Evolutionary conservation across 2,113 vertebrate genomes (phyloP), one percentile per base, ranked within the genome.

Genomic region (Sinocyclocheilus grahami): DNA sequence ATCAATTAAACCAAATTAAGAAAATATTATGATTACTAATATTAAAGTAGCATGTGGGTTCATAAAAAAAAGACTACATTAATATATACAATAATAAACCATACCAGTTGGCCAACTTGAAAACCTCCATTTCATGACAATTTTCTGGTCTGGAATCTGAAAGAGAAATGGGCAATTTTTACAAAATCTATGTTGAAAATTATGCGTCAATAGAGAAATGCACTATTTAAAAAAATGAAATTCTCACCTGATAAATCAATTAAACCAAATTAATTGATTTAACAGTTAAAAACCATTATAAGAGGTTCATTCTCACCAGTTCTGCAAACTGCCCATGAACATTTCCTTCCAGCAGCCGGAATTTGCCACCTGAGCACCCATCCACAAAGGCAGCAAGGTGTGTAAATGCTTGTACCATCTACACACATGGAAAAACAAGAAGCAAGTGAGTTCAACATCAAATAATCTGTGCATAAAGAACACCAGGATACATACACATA

Each of bases 71-170:
- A n/a, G 6, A 46, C 39, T 13, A 74, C 0, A 46, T n/a, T n/a
- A 77, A 78, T 18, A 78, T 78, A 53, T 30, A 30, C 3, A 11
- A 42, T 27, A 77, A n/a, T 20, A 69, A 90, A 94, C 20, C 20
- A 60, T 93, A 97, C 96, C 96, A 90, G 94, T 93, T 81, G 96
- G 96, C 96, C 96, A 97, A 30, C 95, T 94, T 85, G 96, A 96
- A 94, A 96, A 97, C 92, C 96, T 96, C 96, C 96, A 97, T 69
- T 95, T 97, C 96, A 97, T 97, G 39, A 92, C 88, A 83, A 97
- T 96, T 42, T 95, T 95, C 89, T 97, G 94, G 81, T 97, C 95
- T 14, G 94, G 93, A 71, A 96, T 94, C 96, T 97, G 58, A 33
- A 14, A 69, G 11, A 14, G 60, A 51, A 75, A 84, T 78, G 13